Percentiles rank a stretch among this genome's conserved stretches.
Conservation (phyloP, 2,113 vertebrate genomes). For the Turnix velox region DNA sequence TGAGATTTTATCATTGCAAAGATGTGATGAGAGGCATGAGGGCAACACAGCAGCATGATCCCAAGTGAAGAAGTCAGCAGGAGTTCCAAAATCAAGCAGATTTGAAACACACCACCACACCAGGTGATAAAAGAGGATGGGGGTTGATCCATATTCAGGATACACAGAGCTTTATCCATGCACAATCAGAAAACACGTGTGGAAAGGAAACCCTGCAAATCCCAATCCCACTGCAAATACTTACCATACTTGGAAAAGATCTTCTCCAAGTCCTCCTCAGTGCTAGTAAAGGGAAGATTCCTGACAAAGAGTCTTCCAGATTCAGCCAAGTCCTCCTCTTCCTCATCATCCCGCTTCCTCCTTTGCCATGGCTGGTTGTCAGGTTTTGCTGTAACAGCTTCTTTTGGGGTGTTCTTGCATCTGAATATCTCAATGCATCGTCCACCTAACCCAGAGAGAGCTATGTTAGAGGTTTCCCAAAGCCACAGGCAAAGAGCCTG, state of each 20-base stretch:
- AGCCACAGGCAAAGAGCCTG: not conserved
- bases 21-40: not conserved
- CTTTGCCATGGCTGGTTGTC: conserved; percentile 56
- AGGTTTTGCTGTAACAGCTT: not conserved
- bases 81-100: not conserved
- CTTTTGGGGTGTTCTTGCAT: conserved; percentile 8
- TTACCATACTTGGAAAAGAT: conserved; percentile 85
- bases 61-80: not conserved
- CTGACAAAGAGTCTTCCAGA: conserved; percentile 91
- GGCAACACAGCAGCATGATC: not conserved
- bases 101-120: fast-evolving
- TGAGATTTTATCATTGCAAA: not conserved
- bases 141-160: fast-evolving
- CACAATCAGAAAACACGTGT: not conserved
- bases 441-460: conserved; percentile 71
- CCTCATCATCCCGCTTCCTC: conserved; percentile 82
- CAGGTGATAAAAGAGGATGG: not conserved
- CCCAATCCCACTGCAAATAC: not conserved
- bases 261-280: conserved; percentile 86
- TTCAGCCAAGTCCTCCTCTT: conserved; percentile 91
- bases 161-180: not conserved
- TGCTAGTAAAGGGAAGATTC: conserved; percentile 93
- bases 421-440: conserved; percentile 86
- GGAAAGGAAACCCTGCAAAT: not conserved
- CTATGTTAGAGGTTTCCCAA: fast-evolving